Conservation (phyloP, 2,113 vertebrate species). For the Oncorhynchus gorbuscha region DNA sequence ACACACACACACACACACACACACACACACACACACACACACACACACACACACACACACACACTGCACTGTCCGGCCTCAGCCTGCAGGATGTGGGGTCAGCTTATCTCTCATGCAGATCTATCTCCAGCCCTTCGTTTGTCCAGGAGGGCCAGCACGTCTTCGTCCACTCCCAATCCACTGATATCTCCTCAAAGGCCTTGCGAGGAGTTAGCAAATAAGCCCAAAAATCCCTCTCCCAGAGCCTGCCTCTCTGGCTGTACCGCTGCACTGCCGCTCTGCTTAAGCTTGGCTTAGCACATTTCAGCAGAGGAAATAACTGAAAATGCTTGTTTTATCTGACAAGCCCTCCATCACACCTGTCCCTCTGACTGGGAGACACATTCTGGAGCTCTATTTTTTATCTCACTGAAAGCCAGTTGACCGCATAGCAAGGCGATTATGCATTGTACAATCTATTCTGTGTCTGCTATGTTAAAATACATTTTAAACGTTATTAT, state of each 20-base stretch:
- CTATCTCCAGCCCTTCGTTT: not conserved
- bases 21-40: no score
- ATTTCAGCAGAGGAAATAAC: no score
- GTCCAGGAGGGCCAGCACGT: slow-evolving; percentile 4
- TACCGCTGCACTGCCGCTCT: no score
- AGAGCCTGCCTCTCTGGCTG: no score
- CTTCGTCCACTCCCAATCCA: slow-evolving; percentile 8
- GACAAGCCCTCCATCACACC: not conserved
- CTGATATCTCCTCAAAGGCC: not conserved
- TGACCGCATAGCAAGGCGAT: not conserved
- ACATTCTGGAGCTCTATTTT: not conserved
- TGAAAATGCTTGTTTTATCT: not conserved
- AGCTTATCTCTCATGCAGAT: no score
- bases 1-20: no score
- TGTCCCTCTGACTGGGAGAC: not conserved
- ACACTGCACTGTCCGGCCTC: no score
- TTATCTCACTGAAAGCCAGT: not conserved
- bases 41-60: not conserved
- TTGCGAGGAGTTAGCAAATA: not conserved
- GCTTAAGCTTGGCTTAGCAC: no score
- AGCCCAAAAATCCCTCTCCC: no score
- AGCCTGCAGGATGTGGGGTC: no score
- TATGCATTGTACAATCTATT: not conserved
- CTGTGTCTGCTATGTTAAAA: no score
- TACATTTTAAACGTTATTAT: not conserved